Conservation (phyloP, 2,888 invertebrate genomes). For the Polydrusus cervinus region DNA sequence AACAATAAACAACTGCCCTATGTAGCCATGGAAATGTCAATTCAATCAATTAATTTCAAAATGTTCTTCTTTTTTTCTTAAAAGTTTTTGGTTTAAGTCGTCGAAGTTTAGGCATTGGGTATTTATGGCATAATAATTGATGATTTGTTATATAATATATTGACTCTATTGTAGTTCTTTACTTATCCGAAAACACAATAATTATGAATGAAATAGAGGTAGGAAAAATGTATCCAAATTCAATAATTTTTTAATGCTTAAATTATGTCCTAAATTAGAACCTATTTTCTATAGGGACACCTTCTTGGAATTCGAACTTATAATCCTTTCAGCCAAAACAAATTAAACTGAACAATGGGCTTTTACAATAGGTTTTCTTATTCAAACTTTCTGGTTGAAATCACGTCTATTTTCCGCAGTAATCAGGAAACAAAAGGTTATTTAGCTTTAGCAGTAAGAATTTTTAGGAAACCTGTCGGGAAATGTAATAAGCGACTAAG, state of each 20-base stretch:
- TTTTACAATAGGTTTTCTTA: constrained; percentile 41
- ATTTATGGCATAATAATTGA: too few species aligned
- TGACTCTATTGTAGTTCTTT: too few species aligned
- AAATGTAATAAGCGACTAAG: not conserved
- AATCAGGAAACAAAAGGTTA: constrained; percentile 42
- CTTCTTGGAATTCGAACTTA: not conserved
- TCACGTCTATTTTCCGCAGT: constrained; percentile 39
- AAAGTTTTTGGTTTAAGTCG: too few species aligned
- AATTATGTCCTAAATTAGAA: not conserved
- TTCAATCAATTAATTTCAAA: too few species aligned
- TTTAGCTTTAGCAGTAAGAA: constrained; percentile 27
- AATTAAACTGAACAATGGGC: constrained; percentile 40
- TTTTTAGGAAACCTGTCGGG: not conserved
- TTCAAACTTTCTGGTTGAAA: constrained; percentile 42
- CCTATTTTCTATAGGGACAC: not conserved
- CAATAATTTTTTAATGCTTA: not conserved
- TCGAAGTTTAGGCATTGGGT: too few species aligned
- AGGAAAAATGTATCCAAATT: not conserved
- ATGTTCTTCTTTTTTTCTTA: constrained; percentile 2
- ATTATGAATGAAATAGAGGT: too few species aligned
- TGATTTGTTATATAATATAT: too few species aligned
- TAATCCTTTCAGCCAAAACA: constrained; percentile 29
- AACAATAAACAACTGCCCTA: constrained; percentile 15
- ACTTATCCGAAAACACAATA: too few species aligned
- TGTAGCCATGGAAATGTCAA: constrained; percentile 26